phyloP scores from a whole-genome alignment of 2,797 vertebrate species.

The Hydrolagus colliei region DNA sequence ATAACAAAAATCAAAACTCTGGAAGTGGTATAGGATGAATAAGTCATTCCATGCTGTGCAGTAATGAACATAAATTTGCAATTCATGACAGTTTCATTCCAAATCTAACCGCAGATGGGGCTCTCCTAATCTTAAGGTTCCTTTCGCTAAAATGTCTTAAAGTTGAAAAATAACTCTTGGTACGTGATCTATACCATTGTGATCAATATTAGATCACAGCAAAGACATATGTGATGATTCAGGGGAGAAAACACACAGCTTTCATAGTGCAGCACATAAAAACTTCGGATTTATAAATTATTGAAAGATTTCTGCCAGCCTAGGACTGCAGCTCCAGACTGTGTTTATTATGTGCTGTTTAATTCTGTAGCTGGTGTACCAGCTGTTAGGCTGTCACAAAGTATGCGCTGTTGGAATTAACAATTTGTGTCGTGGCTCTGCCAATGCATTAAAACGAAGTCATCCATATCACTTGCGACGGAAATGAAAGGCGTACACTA shows the following conservation, averaged over 20 bases:
- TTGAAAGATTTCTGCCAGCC: background rate
- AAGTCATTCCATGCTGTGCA: background rate
- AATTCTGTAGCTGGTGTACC: background rate
- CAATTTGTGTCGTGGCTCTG: background rate
- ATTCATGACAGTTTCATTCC: background rate
- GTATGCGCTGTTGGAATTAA: constrained; percentile 10
- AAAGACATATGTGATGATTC: background rate
- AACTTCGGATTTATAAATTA: constrained; percentile 6
- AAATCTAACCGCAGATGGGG: background rate
- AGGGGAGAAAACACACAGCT: background rate
- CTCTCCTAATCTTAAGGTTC: background rate
- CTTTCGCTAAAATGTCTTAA: background rate
- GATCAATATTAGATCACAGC: background rate
- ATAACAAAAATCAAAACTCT: background rate
- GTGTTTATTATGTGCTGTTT: constrained; percentile 6
- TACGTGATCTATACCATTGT: background rate
- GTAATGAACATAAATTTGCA: background rate
- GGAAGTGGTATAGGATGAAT: background rate
- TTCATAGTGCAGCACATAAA: background rate
- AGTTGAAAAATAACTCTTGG: background rate
- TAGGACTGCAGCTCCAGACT: background rate
- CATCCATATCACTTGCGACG: background rate
- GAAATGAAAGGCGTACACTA: background rate
- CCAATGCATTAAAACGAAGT: background rate
- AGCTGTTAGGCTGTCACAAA: constrained; percentile 21